These are phyloP conservation scores for Athripsodes cinereus DNA, from an alignment of 2,888 invertebrate species.

Conservation along the genomic window DNA sequence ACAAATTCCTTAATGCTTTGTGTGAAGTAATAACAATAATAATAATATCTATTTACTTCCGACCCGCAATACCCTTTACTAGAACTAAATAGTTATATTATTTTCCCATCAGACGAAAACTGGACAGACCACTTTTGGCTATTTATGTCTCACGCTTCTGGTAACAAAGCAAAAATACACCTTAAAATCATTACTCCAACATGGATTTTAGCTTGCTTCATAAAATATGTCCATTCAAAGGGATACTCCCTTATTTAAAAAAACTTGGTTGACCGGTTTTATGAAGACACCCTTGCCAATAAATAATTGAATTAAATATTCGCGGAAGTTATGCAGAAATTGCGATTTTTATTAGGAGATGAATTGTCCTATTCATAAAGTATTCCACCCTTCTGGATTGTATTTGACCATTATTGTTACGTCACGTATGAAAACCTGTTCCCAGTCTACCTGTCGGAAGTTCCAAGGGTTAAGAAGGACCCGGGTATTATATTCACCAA, in stretches of 20 bases:
- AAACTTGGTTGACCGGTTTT: conserved; percentile 28
- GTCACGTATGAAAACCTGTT: conserved; percentile 26
- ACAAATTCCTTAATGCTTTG: background rate
- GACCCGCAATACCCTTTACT: conserved; percentile 17
- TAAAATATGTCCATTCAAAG: conserved; percentile 20
- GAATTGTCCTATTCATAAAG: conserved; percentile 19
- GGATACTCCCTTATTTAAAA: conserved; percentile 21
- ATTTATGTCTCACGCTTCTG: conserved; percentile 33
- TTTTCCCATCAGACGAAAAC: conserved; percentile 33
- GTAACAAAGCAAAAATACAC: background rate
- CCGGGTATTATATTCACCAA: background rate
- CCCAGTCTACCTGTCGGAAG: conserved; percentile 24
- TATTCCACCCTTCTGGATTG: conserved; percentile 18
- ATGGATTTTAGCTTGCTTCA: background rate
- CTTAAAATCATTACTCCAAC: background rate
- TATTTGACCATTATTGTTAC: conserved; percentile 25
- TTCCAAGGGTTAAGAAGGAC: conserved; percentile 21
- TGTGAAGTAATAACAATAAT: background rate
- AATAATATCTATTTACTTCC: conserved; percentile 9
- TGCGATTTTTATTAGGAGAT: conserved; percentile 13
- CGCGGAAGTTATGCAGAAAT: background rate
- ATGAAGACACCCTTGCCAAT: conserved; percentile 7
- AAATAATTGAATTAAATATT: conserved; percentile 11
- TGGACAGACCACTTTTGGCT: conserved; percentile 46
- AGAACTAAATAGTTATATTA: conserved; percentile 9